phyloP scores from a whole-genome alignment of 2,888 invertebrate genomes.

The Eupithecia dodoneata region DNA sequence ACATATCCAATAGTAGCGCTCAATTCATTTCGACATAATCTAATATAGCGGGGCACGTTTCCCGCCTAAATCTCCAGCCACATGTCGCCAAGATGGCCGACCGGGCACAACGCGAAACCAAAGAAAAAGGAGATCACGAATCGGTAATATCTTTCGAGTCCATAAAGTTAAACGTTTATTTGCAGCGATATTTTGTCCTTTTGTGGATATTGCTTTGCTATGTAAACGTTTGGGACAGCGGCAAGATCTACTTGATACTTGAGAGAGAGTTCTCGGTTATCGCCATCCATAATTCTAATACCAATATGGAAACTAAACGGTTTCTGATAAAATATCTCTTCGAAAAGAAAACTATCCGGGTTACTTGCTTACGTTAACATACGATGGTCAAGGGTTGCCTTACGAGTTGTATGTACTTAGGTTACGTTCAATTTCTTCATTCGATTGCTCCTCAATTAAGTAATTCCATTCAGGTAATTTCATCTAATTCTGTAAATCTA shows the following conservation, averaged over 20 bases:
- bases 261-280: conserved; percentile 31
- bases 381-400: neutral
- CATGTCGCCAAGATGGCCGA: conserved; percentile 84
- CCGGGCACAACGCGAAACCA: conserved; percentile 78
- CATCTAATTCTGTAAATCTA: conserved; percentile 12
- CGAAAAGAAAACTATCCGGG: neutral
- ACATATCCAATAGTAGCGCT: conserved; percentile 84
- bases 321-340: neutral
- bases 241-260: conserved; percentile 47
- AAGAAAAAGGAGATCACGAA: conserved; percentile 84
- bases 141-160: conserved; percentile 84
- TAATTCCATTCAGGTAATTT: conserved; percentile 16
- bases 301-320: conserved; percentile 8
- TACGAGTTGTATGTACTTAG: neutral
- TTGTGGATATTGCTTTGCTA: conserved; percentile 81
- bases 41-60: conserved; percentile 83
- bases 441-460: conserved; percentile 10
- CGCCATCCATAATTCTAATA: conserved; percentile 15
- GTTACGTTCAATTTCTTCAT: conserved; percentile 13
- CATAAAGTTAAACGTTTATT: conserved; percentile 84
- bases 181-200: conserved; percentile 83
- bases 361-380: neutral
- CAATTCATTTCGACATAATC: conserved; percentile 84
- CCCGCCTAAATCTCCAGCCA: conserved; percentile 83
- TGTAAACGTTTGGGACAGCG: conserved; percentile 58